Percentiles rank a stretch among this genome's conserved stretches.
Conservation (phyloP, 2,113 vertebrate species). For the Esox niger region DNA sequence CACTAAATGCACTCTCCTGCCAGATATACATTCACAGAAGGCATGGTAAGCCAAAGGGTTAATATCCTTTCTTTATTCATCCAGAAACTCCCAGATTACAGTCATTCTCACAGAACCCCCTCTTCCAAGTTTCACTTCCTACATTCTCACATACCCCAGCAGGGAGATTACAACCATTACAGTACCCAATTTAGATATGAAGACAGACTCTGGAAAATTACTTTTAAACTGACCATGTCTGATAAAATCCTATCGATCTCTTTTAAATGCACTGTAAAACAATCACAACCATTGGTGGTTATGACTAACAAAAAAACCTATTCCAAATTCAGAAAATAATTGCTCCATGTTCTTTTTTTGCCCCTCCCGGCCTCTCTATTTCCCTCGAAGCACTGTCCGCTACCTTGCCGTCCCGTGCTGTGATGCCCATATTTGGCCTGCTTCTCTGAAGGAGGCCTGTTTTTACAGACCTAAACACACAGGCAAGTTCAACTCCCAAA, state of each 20-base stretch:
- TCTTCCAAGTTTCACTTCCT: constrained; percentile 1
- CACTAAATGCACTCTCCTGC: constrained; percentile 3
- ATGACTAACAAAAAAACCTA: constrained; percentile 5
- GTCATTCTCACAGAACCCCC: constrained; percentile 50
- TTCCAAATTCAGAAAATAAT: constrained; percentile 7
- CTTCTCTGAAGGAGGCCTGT: constrained; percentile 79
- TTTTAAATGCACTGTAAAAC: background rate
- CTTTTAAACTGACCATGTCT: constrained; percentile 19
- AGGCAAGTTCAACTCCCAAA: constrained; percentile 87
- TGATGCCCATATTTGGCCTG: constrained; percentile 90
- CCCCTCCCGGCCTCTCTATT: constrained; percentile 1
- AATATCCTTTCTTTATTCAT: constrained; percentile 29
- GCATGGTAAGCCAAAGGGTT: background rate
- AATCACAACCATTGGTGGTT: too few species aligned
- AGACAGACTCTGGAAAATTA: constrained; percentile 33
- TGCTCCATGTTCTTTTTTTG: constrained; percentile 30
- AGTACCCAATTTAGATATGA: constrained; percentile 32
- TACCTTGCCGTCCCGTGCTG: constrained; percentile 61
- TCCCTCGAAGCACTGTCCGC: constrained; percentile 3
- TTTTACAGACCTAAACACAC: constrained; percentile 80
- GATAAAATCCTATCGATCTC: constrained; percentile 1
- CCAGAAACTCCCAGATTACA: constrained; percentile 37
- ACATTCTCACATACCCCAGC: constrained; percentile 49
- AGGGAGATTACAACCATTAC: constrained; percentile 41
- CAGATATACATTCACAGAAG: background rate